Base-by-base conservation (phyloP, 2,113 vertebrate species). In the Leucoraja erinaceus region DNA sequence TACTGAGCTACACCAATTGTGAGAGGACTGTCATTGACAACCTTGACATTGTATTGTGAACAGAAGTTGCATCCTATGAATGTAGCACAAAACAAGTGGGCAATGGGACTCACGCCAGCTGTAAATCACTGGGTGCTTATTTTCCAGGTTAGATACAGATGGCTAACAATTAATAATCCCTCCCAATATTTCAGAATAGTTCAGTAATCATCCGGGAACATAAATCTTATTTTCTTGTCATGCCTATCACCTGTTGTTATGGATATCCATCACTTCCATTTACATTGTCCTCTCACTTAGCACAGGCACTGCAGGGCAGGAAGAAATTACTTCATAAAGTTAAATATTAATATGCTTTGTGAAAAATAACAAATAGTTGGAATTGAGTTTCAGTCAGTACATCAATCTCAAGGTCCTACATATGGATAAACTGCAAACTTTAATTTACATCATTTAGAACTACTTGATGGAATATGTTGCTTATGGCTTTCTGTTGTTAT, bases 351-450 rank as follows among this genome's bases (percentile, higher is more conserved):
- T 72, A 47, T 47, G 33, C 38, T 86, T 70, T 54, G 88, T 47
- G 68, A 91, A 91, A 33, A 91, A 91, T 91, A 91, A 72, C 88
- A 91, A 91, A 91, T 72, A 54, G 88, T 66, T 70, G 20, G 68
- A 8, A 38, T 31, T 90, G 31, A 90, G 31, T 91, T 91, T 72
- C 33, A 91, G 33, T 25, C 88, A 91, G 88, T 91, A 70, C 31
- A 91, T 91, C 88, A 16, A 72, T 91, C 66, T 47, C 33, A 70
- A 47, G 66, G 88, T 72, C 38, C 3, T 72, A 91, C 88, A 91
- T 91, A 91, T 91, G 70, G 31, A 91, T 91, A 91, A 72, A 72
- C 88, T 25, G 31, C 66, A 66, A 91, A 70, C 31, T 70, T 66
- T 91, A 72, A 16, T 91, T 91, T 72, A 22, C 72, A 70, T 91